These are phyloP conservation scores for Stegophylla sp. DNA, from an alignment of 2,888 invertebrate genomes.

Conservation along the genomic window DNA sequence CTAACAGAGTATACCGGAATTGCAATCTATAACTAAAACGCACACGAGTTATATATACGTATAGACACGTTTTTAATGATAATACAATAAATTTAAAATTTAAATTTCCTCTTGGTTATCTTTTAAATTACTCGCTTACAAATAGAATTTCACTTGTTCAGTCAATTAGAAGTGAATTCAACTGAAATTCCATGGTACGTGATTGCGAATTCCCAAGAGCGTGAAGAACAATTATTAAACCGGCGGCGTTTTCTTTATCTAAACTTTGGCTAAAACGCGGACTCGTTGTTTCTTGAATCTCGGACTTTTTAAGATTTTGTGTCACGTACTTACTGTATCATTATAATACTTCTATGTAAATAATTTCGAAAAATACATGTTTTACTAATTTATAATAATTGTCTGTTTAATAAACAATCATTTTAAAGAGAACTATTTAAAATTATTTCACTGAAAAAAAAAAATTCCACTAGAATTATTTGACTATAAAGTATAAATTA, in stretches of 20 bases:
- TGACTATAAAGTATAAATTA: too few relatives aligned
- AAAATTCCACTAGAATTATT: too few relatives aligned
- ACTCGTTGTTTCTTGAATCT: not conserved
- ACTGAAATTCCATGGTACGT: not conserved
- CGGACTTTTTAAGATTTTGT: slow-evolving; percentile 12
- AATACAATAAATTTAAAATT: not conserved
- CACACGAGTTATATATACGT: not conserved
- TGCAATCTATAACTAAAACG: not conserved
- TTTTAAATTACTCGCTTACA: not conserved
- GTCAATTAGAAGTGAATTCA: slow-evolving; percentile 6
- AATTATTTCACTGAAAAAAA: too few relatives aligned
- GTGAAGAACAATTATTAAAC: not conserved
- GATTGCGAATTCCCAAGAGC: not conserved
- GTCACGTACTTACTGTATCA: not conserved
- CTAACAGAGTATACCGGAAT: not conserved
- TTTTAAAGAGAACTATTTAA: not conserved
- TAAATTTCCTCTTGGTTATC: not conserved
- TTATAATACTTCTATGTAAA: not conserved
- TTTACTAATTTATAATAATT: not conserved
- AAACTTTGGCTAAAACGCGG: not conserved
- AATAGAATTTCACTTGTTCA: slow-evolving; percentile 3
- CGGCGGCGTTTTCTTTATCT: not conserved
- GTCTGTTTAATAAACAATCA: not conserved
- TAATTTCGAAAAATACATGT: not conserved
- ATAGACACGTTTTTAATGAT: not conserved